Percentiles rank a stretch among this genome's conserved stretches.
phyloP scores from a whole-genome alignment of 92 coral and sea anemone species.

The Phenganax subtilis region DNA sequence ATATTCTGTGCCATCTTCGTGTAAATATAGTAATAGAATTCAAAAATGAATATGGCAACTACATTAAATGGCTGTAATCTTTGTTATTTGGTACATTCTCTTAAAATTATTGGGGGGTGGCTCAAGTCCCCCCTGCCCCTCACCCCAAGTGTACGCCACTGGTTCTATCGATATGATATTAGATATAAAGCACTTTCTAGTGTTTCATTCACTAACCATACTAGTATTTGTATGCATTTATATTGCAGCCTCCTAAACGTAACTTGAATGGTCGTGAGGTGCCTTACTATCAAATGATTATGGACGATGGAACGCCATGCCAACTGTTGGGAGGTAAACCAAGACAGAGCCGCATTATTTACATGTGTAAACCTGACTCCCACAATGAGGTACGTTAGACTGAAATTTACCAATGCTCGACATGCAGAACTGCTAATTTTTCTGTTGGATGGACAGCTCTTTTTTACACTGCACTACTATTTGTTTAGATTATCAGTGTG shows the following conservation, averaged over 20 bases:
- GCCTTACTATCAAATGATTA: slow-evolving; percentile 71
- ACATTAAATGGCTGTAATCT: no score
- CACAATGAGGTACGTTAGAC: slow-evolving; percentile 76
- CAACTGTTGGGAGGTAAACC: slow-evolving; percentile 70
- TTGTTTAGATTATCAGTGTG: slow-evolving; percentile 69
- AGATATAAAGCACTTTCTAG: no score
- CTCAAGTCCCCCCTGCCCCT: no score
- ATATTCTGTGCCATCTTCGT: no score
- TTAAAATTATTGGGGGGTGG: no score
- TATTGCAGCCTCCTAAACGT: slow-evolving; percentile 70
- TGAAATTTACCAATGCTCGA: neutral
- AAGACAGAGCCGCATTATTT: slow-evolving; percentile 63
- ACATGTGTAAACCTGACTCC: slow-evolving; percentile 81
- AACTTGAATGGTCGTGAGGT: slow-evolving; percentile 78
- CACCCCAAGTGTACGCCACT: no score
- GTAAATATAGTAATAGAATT: no score
- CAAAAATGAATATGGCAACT: no score
- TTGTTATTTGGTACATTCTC: no score
- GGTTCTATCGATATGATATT: no score
- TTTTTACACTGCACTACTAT: neutral
- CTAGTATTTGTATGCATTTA: neutral
- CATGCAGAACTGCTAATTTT: no score
- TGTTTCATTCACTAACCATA: neutral
- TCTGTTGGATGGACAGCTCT: no score
- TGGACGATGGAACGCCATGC: slow-evolving; percentile 90